Evolutionary conservation across 2,888 invertebrate genomes (phyloP).

Genomic region (Strigamia crassipes): DNA sequence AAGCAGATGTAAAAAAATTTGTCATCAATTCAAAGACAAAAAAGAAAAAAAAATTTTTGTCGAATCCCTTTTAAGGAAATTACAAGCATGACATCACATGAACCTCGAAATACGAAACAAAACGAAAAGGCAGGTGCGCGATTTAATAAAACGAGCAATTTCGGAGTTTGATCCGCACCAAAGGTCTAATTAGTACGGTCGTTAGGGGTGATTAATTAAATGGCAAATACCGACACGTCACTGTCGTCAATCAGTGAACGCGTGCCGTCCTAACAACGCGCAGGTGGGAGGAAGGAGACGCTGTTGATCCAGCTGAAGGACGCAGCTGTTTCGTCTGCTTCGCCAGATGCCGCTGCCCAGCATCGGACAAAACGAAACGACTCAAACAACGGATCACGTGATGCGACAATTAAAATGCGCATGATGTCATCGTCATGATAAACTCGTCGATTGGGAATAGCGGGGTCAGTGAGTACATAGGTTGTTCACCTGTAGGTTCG

Average conservation of each 20-base stretch:
- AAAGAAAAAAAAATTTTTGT: neutral
- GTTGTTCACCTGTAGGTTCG: conserved; percentile 1
- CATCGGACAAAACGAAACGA: neutral
- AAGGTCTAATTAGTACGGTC: conserved; percentile 11
- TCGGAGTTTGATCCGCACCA: neutral
- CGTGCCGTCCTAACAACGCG: neutral
- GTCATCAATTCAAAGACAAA: neutral
- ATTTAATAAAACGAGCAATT: conserved; percentile 22
- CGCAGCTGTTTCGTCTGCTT: neutral
- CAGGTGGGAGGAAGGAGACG: conserved; percentile 19
- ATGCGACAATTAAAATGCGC: neutral
- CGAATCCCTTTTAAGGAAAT: no score
- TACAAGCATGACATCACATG: no score
- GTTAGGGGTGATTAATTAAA: conserved; percentile 27
- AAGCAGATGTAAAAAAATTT: conserved; percentile 3
- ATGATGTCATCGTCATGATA: conserved; percentile 13
- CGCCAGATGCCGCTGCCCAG: conserved; percentile 23
- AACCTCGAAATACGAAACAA: no score
- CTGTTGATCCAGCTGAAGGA: conserved; percentile 24
- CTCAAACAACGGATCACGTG: neutral
- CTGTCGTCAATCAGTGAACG: conserved; percentile 11
- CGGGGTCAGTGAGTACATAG: conserved; percentile 21
- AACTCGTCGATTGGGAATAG: conserved; percentile 5
- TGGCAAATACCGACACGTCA: conserved; percentile 27
- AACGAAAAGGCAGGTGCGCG: neutral